Percentiles rank a stretch among this genome's conserved stretches.
Evolutionary conservation across 2,888 invertebrate species (phyloP).

Genomic region (Anaspis maculata): DNA sequence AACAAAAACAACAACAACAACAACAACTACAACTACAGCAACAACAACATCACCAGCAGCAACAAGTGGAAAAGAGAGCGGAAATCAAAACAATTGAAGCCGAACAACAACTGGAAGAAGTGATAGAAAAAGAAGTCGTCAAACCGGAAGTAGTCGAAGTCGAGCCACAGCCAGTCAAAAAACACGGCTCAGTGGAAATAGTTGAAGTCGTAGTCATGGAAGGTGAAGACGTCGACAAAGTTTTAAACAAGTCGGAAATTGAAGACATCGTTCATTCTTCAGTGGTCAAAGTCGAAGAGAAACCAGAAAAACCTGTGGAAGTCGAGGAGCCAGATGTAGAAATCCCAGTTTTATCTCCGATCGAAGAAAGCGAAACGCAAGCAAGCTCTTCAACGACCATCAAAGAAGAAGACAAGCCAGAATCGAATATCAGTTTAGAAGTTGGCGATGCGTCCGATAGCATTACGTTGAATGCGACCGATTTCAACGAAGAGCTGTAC

Average conservation of each 20-base stretch:
- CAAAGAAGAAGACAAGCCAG: constrained; percentile 14
- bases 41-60: constrained; percentile 5
- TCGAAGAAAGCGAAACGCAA: constrained; percentile 34
- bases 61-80: constrained; percentile 10
- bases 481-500: constrained; percentile 33
- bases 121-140: constrained; percentile 18
- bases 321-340: constrained; percentile 18
- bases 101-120: constrained; percentile 2
- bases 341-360: constrained; percentile 22
- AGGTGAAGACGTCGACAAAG: constrained; percentile 35
- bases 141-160: constrained; percentile 20
- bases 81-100: neutral
- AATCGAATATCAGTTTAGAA: constrained; percentile 18
- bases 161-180: constrained; percentile 12
- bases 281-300: constrained; percentile 15
- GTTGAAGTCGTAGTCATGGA: constrained; percentile 42
- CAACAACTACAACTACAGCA: neutral
- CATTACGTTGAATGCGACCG: constrained; percentile 17
- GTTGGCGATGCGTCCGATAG: constrained; percentile 23
- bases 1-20: neutral
- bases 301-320: constrained; percentile 12
- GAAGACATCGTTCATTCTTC: constrained; percentile 35
- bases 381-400: constrained; percentile 15
- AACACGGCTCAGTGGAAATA: constrained; percentile 37
- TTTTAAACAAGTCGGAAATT: constrained; percentile 35